phyloP scores from a whole-genome alignment of 2,113 vertebrate species.

The Macrotus californicus region DNA sequence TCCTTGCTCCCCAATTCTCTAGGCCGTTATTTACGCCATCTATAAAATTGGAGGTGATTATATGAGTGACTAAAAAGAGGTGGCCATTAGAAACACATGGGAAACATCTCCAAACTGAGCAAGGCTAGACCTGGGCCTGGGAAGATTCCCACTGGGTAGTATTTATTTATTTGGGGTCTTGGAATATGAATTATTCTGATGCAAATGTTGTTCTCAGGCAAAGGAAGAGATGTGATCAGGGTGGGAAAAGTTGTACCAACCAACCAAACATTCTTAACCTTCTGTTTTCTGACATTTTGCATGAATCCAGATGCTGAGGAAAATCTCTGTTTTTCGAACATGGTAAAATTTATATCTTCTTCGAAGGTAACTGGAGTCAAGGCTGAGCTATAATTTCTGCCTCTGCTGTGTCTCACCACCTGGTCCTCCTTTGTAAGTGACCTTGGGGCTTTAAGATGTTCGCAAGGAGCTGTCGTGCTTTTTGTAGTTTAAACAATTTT shows the following conservation, averaged over 20 bases:
- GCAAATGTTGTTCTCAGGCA: neutral
- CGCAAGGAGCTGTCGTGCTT: conserved; percentile 1
- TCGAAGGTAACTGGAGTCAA: neutral
- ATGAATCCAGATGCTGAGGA: neutral
- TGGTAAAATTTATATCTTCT: neutral
- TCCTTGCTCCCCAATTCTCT: neutral
- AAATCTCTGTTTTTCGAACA: conserved; percentile 20
- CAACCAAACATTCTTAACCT: neutral
- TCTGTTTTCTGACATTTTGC: neutral
- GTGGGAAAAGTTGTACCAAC: neutral
- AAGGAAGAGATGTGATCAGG: neutral
- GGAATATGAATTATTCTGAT: neutral
- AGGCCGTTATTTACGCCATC: neutral
- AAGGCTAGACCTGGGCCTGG: neutral
- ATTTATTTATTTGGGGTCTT: neutral
- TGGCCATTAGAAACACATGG: neutral
- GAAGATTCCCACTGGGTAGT: neutral
- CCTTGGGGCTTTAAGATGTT: conserved; percentile 47
- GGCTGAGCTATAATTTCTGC: neutral
- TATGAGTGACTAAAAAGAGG: neutral
- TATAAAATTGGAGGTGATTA: neutral
- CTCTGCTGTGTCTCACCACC: neutral
- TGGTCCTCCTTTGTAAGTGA: conserved; percentile 27
- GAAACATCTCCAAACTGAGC: neutral
- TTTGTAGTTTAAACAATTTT: conserved; percentile 65